Percentiles rank a stretch among this genome's conserved stretches.
Conservation (phyloP, 2,113 vertebrate genomes). For the Corythaixoides concolor region DNA sequence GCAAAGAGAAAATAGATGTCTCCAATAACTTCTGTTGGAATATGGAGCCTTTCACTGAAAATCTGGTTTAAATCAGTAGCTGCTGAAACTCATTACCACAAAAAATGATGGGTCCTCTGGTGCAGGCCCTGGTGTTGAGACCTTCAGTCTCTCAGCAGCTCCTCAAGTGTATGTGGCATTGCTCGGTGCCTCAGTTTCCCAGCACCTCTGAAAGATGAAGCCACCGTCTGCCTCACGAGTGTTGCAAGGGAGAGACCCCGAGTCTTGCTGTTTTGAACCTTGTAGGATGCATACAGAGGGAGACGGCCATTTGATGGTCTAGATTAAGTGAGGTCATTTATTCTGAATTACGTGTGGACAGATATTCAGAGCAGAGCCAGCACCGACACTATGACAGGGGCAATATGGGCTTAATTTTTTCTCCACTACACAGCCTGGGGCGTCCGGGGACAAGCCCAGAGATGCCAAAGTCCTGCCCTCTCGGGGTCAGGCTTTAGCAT, state of each 20-base stretch:
- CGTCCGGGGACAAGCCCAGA: neutral
- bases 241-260: neutral
- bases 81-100: slow-evolving; percentile 2
- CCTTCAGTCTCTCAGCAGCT: neutral
- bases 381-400: neutral
- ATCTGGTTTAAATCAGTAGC: slow-evolving; percentile 58
- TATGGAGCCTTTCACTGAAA: slow-evolving; percentile 5
- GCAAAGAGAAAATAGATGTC: neutral
- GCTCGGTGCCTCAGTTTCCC: neutral
- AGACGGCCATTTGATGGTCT: neutral
- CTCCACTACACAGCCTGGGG: rapidly evolving
- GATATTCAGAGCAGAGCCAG: neutral
- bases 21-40: neutral
- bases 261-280: neutral
- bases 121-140: neutral
- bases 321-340: neutral
- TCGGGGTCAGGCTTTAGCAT: neutral
- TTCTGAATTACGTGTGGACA: neutral
- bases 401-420: neutral
- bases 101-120: neutral
- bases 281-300: neutral
- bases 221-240: neutral
- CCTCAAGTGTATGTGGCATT: neutral
- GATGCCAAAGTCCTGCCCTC: neutral
- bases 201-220: neutral